These are phyloP conservation scores for Pluvialis apricaria DNA, from an alignment of 2,113 vertebrate genomes.

Conservation along the genomic window DNA sequence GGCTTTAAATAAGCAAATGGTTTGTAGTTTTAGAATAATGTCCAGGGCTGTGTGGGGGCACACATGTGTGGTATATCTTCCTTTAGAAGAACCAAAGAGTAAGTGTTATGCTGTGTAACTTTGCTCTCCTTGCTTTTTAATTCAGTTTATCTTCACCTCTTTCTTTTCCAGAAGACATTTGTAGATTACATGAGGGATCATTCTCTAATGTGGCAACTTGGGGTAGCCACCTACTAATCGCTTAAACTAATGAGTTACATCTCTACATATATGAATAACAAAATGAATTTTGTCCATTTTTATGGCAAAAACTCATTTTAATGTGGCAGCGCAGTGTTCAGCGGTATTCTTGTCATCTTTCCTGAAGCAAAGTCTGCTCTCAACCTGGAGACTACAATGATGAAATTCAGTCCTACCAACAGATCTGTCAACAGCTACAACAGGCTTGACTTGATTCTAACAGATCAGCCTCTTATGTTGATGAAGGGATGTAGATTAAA, in stretches of 20 bases:
- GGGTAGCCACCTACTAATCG: neutral
- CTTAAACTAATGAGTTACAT: neutral
- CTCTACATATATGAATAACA: neutral
- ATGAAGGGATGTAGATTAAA: neutral
- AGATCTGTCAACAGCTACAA: neutral
- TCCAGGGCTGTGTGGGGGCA: neutral
- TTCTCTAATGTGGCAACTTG: neutral
- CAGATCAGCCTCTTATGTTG: neutral
- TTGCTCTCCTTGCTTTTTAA: neutral
- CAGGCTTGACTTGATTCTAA: neutral
- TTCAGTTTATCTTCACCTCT: neutral
- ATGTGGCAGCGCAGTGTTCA: neutral
- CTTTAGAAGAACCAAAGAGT: neutral
- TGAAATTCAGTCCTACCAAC: neutral
- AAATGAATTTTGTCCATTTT: neutral
- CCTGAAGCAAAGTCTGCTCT: neutral
- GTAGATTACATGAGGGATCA: neutral
- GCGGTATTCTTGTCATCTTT: neutral
- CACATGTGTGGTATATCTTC: accelerated
- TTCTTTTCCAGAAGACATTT: neutral
- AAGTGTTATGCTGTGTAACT: neutral
- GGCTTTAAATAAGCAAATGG: conserved; percentile 52
- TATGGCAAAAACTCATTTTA: neutral
- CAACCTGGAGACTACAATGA: neutral
- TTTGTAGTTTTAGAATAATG: conserved; percentile 25